Percentiles rank a stretch among this genome's conserved stretches.
These are phyloP conservation scores for Glyptemys insculpta DNA, from an alignment of 2,797 vertebrate genomes.

Conservation along the genomic window DNA sequence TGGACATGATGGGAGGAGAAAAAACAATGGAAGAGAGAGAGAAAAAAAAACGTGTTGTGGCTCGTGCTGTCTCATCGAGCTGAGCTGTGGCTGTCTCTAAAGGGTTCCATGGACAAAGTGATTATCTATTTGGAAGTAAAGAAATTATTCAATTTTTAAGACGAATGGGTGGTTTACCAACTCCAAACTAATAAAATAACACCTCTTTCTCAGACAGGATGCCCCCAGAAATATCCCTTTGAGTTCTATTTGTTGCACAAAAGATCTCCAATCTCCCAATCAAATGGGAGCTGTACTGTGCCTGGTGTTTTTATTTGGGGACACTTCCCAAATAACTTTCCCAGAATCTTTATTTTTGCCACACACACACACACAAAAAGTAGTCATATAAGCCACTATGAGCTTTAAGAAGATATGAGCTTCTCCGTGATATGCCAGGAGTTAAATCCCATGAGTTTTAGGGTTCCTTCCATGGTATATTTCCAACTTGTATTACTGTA, in stretches of 20 bases:
- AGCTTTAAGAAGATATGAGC: background rate
- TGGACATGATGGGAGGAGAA: background rate
- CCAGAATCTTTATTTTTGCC: background rate
- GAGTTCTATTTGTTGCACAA: background rate
- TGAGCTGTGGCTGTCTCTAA: background rate
- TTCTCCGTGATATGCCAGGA: background rate
- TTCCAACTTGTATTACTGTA: background rate
- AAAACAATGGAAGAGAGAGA: background rate
- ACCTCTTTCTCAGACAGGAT: background rate
- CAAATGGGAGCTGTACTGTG: background rate
- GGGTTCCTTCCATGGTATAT: background rate
- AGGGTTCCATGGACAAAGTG: background rate
- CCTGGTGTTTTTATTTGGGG: background rate
- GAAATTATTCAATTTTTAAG: background rate
- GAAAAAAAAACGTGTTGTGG: constrained; percentile 13
- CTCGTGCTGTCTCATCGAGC: background rate
- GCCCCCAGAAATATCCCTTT: background rate
- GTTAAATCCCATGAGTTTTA: background rate
- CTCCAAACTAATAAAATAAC: background rate
- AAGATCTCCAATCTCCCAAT: background rate
- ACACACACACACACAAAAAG: background rate
- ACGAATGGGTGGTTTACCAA: background rate
- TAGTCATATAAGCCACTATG: background rate
- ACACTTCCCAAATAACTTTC: background rate
- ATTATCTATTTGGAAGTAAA: background rate